phyloP scores from a whole-genome alignment of 2,113 vertebrate genomes.

The Poeciliopsis retropinna region DNA sequence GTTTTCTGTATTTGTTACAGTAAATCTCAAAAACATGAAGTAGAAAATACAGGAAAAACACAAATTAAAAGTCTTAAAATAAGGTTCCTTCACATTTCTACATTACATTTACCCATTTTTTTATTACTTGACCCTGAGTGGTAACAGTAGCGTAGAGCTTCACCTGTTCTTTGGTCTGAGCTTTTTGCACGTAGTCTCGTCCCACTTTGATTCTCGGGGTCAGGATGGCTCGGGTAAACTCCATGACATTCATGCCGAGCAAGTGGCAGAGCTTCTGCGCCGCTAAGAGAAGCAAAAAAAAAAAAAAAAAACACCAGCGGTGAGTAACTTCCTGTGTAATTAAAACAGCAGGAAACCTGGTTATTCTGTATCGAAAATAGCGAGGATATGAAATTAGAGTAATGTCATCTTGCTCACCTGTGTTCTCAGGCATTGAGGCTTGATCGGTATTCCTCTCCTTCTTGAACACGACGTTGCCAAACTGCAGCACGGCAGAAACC shows the following conservation, averaged over 20 bases:
- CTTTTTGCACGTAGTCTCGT: constrained; percentile 97
- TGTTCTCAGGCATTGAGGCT: constrained; percentile 96
- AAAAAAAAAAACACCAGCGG: not conserved
- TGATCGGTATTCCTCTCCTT: constrained; percentile 95
- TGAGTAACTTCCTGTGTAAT: not conserved
- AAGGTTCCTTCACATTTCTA: too few species aligned
- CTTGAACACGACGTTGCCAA: constrained; percentile 94
- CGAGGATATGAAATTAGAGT: not conserved
- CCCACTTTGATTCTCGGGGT: constrained; percentile 97
- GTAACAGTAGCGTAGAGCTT: not conserved
- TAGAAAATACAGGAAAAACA: too few species aligned
- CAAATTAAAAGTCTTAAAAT: too few species aligned
- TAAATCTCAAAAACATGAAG: too few species aligned
- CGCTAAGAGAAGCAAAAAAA: constrained; percentile 69
- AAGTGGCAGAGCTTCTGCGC: constrained; percentile 98
- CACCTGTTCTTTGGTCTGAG: constrained; percentile 98
- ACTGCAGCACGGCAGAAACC: constrained; percentile 93
- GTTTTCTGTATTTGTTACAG: too few species aligned
- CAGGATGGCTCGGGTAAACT: constrained; percentile 97
- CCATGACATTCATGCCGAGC: constrained; percentile 97
- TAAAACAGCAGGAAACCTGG: too few species aligned
- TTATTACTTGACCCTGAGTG: not conserved
- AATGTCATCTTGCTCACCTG: constrained; percentile 77
- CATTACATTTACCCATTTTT: too few species aligned
- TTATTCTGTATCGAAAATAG: not conserved